A percentile compares a stretch with the other conserved stretches of the same genome.
Conservation (phyloP, 1,140 invertebrate species). For the Scaptomyza hsui region DNA sequence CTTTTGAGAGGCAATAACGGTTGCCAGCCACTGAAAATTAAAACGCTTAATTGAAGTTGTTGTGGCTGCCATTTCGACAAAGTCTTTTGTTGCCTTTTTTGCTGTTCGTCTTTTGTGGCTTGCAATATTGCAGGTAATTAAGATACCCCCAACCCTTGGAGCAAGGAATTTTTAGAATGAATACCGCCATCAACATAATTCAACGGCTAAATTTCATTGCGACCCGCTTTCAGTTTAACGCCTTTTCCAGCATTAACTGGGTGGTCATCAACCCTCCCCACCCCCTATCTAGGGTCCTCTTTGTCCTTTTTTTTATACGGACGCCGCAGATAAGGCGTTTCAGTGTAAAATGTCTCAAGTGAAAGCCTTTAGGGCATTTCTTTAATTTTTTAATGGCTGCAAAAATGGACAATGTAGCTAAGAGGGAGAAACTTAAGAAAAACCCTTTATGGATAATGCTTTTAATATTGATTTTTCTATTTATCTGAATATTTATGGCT, state of each 20-base stretch:
- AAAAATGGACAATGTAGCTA: not conserved
- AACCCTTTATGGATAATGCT: not conserved
- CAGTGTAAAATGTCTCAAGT: constrained; percentile 26
- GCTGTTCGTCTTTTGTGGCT: constrained; percentile 50
- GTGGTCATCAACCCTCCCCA: not conserved
- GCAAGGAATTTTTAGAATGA: constrained; percentile 4
- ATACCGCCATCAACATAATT: constrained; percentile 61
- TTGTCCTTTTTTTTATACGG: constrained; percentile 18
- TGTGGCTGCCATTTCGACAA: constrained; percentile 3
- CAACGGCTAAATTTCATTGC: constrained; percentile 70
- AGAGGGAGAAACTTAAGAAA: not conserved
- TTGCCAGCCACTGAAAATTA: constrained; percentile 68
- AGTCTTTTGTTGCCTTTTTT: constrained; percentile 41
- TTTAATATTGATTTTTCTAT: constrained; percentile 1
- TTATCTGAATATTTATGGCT: constrained; percentile 34
- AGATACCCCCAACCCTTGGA: constrained; percentile 46
- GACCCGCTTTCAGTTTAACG: constrained; percentile 54
- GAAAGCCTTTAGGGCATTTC: constrained; percentile 10
- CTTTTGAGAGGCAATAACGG: constrained; percentile 26
- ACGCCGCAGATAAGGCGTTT: constrained; percentile 21
- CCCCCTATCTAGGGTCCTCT: not conserved
- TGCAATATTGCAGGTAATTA: constrained; percentile 80
- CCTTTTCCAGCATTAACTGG: constrained; percentile 18
- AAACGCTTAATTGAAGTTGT: constrained; percentile 69
- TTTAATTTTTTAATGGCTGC: constrained; percentile 18